phyloP scores from a whole-genome alignment of 2,113 vertebrate genomes.

The Argyrosomus japonicus region DNA sequence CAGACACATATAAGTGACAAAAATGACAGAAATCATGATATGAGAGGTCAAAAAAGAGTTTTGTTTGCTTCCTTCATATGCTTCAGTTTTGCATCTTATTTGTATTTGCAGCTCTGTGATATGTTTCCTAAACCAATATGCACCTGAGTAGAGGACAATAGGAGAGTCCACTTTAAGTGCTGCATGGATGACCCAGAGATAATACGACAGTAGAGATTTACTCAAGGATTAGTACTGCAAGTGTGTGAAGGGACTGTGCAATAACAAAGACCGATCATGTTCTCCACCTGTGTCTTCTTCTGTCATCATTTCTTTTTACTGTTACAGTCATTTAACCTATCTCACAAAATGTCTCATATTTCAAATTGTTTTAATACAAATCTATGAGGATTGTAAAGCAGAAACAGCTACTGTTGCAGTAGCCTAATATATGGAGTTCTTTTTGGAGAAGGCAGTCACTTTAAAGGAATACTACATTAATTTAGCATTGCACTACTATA shows the following conservation, averaged over 20 bases:
- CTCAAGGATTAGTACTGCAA: slow-evolving; percentile 36
- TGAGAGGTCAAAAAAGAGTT: background rate
- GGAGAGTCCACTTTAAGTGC: background rate
- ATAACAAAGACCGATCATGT: background rate
- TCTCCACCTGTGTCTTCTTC: too few species aligned
- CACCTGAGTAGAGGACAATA: background rate
- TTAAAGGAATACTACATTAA: too few species aligned
- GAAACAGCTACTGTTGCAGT: too few species aligned
- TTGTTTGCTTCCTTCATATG: background rate
- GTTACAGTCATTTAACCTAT: background rate
- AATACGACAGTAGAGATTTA: slow-evolving; percentile 43
- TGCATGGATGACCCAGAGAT: slow-evolving; percentile 25
- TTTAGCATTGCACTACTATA: too few species aligned
- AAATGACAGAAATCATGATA: background rate
- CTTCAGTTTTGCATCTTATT: background rate
- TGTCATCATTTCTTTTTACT: background rate
- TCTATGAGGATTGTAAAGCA: too few species aligned
- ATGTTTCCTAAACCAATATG: background rate
- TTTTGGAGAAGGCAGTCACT: too few species aligned
- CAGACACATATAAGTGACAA: background rate
- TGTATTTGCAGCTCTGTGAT: background rate
- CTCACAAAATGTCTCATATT: background rate
- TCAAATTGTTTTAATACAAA: background rate
- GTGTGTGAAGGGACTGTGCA: slow-evolving; percentile 2
- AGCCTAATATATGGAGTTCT: too few species aligned